Evolutionary conservation across 2,888 invertebrate species (phyloP).

Genomic region (Helleia helle): DNA sequence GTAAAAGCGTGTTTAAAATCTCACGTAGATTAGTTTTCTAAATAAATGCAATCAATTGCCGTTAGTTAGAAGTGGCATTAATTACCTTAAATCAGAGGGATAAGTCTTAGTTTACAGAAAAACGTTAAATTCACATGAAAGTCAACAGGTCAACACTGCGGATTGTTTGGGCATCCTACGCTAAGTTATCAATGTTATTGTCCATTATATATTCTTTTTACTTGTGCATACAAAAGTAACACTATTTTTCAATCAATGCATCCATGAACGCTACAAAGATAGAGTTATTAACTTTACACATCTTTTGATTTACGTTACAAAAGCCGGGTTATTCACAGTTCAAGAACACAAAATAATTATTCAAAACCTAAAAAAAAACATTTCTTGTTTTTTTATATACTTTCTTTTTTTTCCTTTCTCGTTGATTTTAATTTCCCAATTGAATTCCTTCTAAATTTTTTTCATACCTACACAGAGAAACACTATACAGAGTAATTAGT

Average conservation of each 20-base stretch:
- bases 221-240: slow-evolving; percentile 63
- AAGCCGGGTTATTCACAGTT: slow-evolving; percentile 45
- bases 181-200: slow-evolving; percentile 60
- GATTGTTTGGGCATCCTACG: slow-evolving; percentile 72
- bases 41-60: not conserved
- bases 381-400: slow-evolving; percentile 26
- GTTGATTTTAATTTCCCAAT: slow-evolving; percentile 33
- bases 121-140: slow-evolving; percentile 44
- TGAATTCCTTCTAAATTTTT: slow-evolving; percentile 56
- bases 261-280: slow-evolving; percentile 54
- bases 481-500: slow-evolving; percentile 65
- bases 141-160: slow-evolving; percentile 63
- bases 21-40: slow-evolving; percentile 7
- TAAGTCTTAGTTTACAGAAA: slow-evolving; percentile 69
- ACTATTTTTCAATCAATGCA: slow-evolving; percentile 58
- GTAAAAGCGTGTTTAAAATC: slow-evolving; percentile 3
- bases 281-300: slow-evolving; percentile 48
- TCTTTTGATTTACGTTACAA: slow-evolving; percentile 46
- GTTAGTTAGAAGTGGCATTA: slow-evolving; percentile 24
- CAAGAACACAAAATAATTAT: slow-evolving; percentile 36
- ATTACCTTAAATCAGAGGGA: slow-evolving; percentile 49
- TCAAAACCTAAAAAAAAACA: slow-evolving; percentile 23
- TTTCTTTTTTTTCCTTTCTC: slow-evolving; percentile 33
- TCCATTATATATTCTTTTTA: slow-evolving; percentile 64
- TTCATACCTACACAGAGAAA: slow-evolving; percentile 72